Base-by-base conservation (phyloP, 2,113 vertebrate genomes). In the Desmodus rotundus region DNA sequence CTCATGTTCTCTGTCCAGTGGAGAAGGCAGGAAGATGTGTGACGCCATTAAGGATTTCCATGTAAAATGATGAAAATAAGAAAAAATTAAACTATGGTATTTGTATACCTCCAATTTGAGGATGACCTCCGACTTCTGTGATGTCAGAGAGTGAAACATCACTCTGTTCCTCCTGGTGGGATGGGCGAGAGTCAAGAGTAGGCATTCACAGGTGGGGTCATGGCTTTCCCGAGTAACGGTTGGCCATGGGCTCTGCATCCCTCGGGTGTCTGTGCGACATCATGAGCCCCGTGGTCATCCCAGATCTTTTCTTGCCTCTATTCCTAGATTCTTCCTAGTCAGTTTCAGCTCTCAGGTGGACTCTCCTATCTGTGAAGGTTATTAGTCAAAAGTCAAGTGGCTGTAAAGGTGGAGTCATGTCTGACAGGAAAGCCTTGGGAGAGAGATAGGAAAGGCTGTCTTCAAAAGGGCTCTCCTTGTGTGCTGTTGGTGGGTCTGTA, bases 181-280 rank as follows among this genome's bases (percentile, higher is more conserved):
- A 6, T 1, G 9, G 17, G 16, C 1, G 5, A 24, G 20, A 2
- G 4, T 9, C 41, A 22, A 22, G 87, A 93, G 50, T 14, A 1
- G 43, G 56, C 9, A 1, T n/a, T 81, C 72, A 0, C 6, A 36
- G n/a, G 70, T 45, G 36, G 65, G 9, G 8, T n/a, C 2, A n/a
- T n/a, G 61, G 24, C 38, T 65, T 45, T 89, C 38, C 20, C 15
- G 22, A 82, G 8, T 4, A 5, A 36, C 0, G 11, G 20, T 1
- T 54, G 67, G 20, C 36, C 61, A 33, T 0, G 1, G 33, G 50
- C 56, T 68, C 3, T 17, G 63, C 38, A 8, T 74, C 33, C 52
- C 19, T 56, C 0, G 0, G 28, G 5, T 65, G 54, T 65, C 77
- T 54, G 41, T n/a, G 68, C 0, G 1, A 81, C 1, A 3, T 28